Base-by-base conservation (phyloP, 1,140 invertebrate genomes). In the Acromyrmex echinatior region DNA sequence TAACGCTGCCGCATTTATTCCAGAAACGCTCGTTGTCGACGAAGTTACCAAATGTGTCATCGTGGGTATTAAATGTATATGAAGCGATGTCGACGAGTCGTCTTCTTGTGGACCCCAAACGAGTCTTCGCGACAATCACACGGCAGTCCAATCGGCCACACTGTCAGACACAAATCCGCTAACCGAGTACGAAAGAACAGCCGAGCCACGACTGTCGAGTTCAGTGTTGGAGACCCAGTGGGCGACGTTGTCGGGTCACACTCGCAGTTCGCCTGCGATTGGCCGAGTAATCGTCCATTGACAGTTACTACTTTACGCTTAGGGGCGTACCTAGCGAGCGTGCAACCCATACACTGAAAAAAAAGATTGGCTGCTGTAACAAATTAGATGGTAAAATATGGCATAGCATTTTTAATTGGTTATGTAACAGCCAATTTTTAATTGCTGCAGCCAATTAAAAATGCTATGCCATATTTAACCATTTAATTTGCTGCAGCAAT, bases 161-260 rank as follows among this genome's bases (percentile, higher is more conserved):
- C 90, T 73, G 84, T 89, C 92, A 87, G 84, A 84, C 90, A 87
- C 91, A 79, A 79, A 89, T 56, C 18, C 9, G 7, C 56, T 63
- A 73, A 73, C 80, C 35, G 74, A 85, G 81, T 58, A 76, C 84
- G 66, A 87, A 71, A 31, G 74, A 88, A 87, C 85, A 65, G 84
- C 28, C 78, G 84, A 91, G 66, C 49, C 25, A 73, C 70, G 28
- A 73, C 86, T 58, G 71, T 51, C 76, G 65, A 77, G 58, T 89
- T 86, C 86, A 90, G 86, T 86, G 89, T 87, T 91, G 12, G 88
- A 86, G 73, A 91, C 74, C 77, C 74, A 92, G 86, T 84, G 88
- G 6, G 91, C 93, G 88, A 92, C 90, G 93, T 93, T 94, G 92
- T 92, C 91, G 92, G 89, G 91, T 93, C 90, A 45, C 9, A 87